Base-by-base conservation (phyloP, 2,888 invertebrate genomes). In the Aromia moschata region DNA sequence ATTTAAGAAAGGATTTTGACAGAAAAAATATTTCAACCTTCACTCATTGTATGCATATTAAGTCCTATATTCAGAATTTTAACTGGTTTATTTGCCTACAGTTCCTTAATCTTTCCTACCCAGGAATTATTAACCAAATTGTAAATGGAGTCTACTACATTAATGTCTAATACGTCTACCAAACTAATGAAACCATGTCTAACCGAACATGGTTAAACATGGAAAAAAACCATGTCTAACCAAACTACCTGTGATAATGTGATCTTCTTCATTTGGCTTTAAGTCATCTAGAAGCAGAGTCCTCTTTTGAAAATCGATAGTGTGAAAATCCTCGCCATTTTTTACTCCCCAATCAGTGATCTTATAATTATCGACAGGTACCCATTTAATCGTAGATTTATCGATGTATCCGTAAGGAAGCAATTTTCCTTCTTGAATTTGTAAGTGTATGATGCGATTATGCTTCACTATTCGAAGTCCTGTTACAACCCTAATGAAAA, bases 401-500 rank as follows among this genome's bases (percentile, higher is more conserved):
- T 88, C 84, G 18, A 94, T 85, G 11, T 80, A 80, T 0, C 91
- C 93, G 46, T 87, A 83, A 38, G 87, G 85, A 4, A 86, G 75
- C 9, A 93, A 79, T 52, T 83, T 81, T 0, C 90, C 92, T 78
- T 93, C 86, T 76, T 91, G 88, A 44, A 93, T 87, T 82, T 94
- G 93, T n/a, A 94, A 79, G 76, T 94, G 91, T 71, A 94, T 87
- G 15, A 94, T 86, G 52, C 89, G 85, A 55, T 91, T 89, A 9
- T 82, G 77, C 78, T 94, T 94, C 2, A 84, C 82, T 56, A 94
- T 84, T 30, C 88, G 85, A 9, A 94, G 71, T 0, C 94, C 94
- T 0, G 92, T 92, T n/a, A 94, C 86, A 1, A 94, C 89, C 79
- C 93, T 93, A 53, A n/a, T n/a, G n/a, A n/a, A n/a, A n/a, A n/a